Evolutionary conservation across 23 tunicate genomes (phyloP).

Genomic region (Ciona savignyi): DNA sequence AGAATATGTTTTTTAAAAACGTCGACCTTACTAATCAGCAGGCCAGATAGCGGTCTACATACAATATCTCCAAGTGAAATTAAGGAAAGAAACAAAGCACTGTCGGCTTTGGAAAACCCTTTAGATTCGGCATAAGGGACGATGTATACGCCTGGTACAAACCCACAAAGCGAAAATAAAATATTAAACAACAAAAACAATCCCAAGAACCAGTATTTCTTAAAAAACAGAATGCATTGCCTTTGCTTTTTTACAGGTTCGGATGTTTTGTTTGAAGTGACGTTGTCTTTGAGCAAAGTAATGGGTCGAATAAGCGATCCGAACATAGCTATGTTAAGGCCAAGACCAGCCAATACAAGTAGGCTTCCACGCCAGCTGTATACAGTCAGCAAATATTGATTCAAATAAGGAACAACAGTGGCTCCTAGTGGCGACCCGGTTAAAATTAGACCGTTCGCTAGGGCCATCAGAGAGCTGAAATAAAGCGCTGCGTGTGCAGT

Average conservation of each 20-base stretch:
- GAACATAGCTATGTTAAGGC: slow-evolving; percentile 27
- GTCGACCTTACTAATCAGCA: slow-evolving; percentile 1
- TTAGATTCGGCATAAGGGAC: slow-evolving; percentile 30
- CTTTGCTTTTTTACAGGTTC: not conserved
- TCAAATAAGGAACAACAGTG: slow-evolving; percentile 25
- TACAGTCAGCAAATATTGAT: slow-evolving; percentile 13
- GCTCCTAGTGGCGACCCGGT: slow-evolving; percentile 33
- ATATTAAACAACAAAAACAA: slow-evolving; percentile 21
- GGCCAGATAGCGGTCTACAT: slow-evolving; percentile 36
- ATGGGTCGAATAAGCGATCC: slow-evolving; percentile 55
- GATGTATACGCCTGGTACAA: slow-evolving; percentile 28
- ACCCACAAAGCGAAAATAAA: not conserved
- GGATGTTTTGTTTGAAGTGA: not conserved
- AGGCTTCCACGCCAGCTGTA: slow-evolving; percentile 55
- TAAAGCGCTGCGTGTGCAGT: slow-evolving; percentile 33
- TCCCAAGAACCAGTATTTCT: slow-evolving; percentile 33
- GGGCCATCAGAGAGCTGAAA: slow-evolving; percentile 23
- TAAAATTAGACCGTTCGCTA: slow-evolving; percentile 39
- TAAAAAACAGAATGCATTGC: not conserved
- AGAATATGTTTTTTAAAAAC: slow-evolving; percentile 15
- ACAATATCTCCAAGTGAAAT: slow-evolving; percentile 49
- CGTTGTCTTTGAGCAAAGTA: not conserved
- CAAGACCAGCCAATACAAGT: slow-evolving; percentile 37
- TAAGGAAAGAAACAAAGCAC: slow-evolving; percentile 35
- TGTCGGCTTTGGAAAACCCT: slow-evolving; percentile 15